These are phyloP conservation scores for Pomacea canaliculata DNA, from an alignment of 2,888 invertebrate species.

Conservation along the genomic window DNA sequence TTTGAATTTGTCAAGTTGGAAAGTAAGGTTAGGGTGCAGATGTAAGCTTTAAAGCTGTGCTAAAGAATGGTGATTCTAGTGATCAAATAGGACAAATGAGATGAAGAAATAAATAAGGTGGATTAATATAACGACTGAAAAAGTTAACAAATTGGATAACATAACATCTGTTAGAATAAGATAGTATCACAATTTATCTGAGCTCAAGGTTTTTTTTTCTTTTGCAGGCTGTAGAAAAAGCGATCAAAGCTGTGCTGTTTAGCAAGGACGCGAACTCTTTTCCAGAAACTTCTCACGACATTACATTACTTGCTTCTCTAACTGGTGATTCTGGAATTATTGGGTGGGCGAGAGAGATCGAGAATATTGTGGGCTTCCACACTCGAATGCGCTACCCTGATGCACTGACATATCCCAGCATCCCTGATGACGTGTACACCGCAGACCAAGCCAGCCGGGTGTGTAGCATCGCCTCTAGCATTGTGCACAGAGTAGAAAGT, in stretches of 20 bases:
- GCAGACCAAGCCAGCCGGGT: conserved; percentile 7
- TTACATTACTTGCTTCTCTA: neutral
- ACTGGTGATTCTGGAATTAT: conserved; percentile 7
- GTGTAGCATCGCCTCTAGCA: conserved; percentile 10
- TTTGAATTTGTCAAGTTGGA: too few species aligned
- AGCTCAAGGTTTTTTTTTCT: too few species aligned
- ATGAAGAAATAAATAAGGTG: too few species aligned
- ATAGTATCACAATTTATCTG: too few species aligned
- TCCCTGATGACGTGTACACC: conserved; percentile 33
- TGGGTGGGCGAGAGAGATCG: conserved; percentile 21
- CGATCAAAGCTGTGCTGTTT: conserved; percentile 33
- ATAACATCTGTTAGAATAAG: too few species aligned
- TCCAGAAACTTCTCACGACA: conserved; percentile 7
- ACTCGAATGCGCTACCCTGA: conserved; percentile 33
- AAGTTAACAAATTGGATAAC: too few species aligned
- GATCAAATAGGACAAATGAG: too few species aligned
- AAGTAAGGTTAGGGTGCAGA: too few species aligned
- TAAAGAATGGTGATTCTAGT: too few species aligned
- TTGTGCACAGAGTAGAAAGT: neutral
- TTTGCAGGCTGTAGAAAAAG: conserved; percentile 39
- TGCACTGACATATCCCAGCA: conserved; percentile 5
- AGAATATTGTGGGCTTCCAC: conserved; percentile 5
- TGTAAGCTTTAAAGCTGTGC: too few species aligned
- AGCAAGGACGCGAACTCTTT: conserved; percentile 14
- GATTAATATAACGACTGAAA: too few species aligned